A percentile compares a stretch with the other conserved stretches of the same genome.
These are phyloP conservation scores for Miltochrista miniata DNA, from an alignment of 2,888 invertebrate species.

Conservation along the genomic window DNA sequence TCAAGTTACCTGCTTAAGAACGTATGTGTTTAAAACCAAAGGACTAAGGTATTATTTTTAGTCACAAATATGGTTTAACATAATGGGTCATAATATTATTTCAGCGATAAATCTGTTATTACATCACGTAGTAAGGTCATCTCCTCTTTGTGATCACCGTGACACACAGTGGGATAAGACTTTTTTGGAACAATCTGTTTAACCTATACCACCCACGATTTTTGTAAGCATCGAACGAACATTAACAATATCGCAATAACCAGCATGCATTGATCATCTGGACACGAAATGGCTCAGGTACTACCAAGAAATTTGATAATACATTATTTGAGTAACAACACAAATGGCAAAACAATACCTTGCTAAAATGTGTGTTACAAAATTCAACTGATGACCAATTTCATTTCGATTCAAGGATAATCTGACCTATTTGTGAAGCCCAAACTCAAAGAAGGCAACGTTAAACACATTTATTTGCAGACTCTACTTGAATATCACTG, in stretches of 20 bases:
- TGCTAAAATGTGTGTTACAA: too few relatives aligned
- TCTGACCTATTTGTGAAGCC: conserved; percentile 33
- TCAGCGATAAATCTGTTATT: conserved; percentile 48
- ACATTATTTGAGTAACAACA: neutral
- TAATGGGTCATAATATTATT: conserved; percentile 33
- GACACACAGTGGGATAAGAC: too few relatives aligned
- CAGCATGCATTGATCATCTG: too few relatives aligned
- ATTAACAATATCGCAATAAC: neutral
- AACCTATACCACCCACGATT: conserved; percentile 57
- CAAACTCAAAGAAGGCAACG: conserved; percentile 12
- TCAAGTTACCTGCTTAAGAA: conserved; percentile 16
- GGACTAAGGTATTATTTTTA: too few relatives aligned
- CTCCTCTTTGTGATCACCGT: conserved; percentile 32
- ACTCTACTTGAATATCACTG: neutral
- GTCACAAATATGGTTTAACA: too few relatives aligned
- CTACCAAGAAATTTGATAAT: neutral
- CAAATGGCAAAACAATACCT: neutral
- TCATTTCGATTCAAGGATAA: conserved; percentile 42
- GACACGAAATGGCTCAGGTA: neutral
- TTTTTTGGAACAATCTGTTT: conserved; percentile 71
- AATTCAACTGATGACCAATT: conserved; percentile 15
- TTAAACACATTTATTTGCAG: neutral
- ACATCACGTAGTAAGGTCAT: conserved; percentile 70
- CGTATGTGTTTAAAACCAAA: neutral
- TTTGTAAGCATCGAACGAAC: conserved; percentile 15